A percentile compares a stretch with the other conserved stretches of the same genome.
phyloP scores from a whole-genome alignment of 2,113 vertebrate genomes.

The Macrotis lagotis region DNA sequence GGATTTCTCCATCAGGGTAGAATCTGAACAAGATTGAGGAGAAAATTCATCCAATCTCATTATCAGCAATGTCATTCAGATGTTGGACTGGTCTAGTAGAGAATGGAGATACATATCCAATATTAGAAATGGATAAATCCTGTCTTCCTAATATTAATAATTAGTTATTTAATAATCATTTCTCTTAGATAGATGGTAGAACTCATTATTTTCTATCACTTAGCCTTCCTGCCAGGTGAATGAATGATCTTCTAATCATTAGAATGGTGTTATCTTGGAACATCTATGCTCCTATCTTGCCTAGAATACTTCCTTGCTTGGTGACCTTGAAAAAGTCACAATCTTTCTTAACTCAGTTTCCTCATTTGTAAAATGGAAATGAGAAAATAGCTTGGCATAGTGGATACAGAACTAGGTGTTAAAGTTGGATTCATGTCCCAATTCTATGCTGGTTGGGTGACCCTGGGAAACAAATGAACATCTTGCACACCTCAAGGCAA shows the following conservation, averaged over 20 bases:
- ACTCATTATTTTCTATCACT: not conserved
- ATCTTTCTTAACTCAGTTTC: not conserved
- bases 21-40: not conserved
- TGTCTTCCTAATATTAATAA: too few relatives aligned
- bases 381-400: not conserved
- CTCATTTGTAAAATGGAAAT: not conserved
- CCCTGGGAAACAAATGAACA: not conserved
- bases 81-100: too few relatives aligned
- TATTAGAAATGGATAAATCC: not conserved
- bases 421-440: not conserved
- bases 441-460: not conserved
- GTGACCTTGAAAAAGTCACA: not conserved
- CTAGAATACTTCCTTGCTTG: not conserved
- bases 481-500: not conserved
- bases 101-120: too few relatives aligned
- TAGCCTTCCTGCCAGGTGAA: not conserved
- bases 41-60: not conserved
- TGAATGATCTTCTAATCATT: not conserved
- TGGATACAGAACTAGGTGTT: not conserved
- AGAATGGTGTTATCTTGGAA: not conserved
- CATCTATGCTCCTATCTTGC: not conserved
- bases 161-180: not conserved
- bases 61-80: too few relatives aligned
- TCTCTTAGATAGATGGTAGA: not conserved
- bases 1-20: not conserved